A percentile compares a stretch with the other conserved stretches of the same genome.
phyloP scores from a whole-genome alignment of 2,888 invertebrate species.

The Notodromas monacha region DNA sequence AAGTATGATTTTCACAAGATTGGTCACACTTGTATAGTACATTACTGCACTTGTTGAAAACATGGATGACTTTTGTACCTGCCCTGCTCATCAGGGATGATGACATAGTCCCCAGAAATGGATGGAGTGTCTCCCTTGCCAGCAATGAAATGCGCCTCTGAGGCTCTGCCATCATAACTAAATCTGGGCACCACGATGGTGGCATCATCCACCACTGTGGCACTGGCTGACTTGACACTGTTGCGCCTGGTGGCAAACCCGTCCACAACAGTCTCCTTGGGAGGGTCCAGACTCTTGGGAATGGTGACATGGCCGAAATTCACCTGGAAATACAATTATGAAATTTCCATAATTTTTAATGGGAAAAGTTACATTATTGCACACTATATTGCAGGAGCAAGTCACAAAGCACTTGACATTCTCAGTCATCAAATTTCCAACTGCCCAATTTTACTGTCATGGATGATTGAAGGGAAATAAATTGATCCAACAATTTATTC shows the following conservation, averaged over 20 bases:
- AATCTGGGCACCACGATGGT: conserved; percentile 69
- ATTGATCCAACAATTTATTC: no score
- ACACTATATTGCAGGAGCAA: no score
- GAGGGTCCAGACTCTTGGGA: conserved; percentile 37
- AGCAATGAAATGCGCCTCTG: conserved; percentile 81
- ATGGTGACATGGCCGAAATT: conserved; percentile 61
- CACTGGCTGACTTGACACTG: conserved; percentile 57
- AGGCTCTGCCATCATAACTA: conserved; percentile 65
- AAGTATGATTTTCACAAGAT: no score
- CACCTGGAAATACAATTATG: conserved; percentile 34
- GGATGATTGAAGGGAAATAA: no score
- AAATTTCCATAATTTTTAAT: no score
- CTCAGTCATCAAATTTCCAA: no score
- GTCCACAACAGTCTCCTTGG: conserved; percentile 41
- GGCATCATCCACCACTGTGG: conserved; percentile 60
- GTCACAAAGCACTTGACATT: no score
- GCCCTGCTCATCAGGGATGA: conserved; percentile 62
- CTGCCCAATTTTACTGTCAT: no score
- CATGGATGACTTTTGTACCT: no score
- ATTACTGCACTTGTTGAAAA: no score
- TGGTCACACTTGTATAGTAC: no score
- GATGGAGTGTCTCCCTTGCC: conserved; percentile 57
- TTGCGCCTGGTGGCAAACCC: conserved; percentile 59
- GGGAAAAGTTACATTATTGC: no score
- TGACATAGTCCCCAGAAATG: conserved; percentile 26